These are phyloP conservation scores for Cheilosia vulpina DNA, from an alignment of 2,888 invertebrate genomes.

Conservation along the genomic window DNA sequence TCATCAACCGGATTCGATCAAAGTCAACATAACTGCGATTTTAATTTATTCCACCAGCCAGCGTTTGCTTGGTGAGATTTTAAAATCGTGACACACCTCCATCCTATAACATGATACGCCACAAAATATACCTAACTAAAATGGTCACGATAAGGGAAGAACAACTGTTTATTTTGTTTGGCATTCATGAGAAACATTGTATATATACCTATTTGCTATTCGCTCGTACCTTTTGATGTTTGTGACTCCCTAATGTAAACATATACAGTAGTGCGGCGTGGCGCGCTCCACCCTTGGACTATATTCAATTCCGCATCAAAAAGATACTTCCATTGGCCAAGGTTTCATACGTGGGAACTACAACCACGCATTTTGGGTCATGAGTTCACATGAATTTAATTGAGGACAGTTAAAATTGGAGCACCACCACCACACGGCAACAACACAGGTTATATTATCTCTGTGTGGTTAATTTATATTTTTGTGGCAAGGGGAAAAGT, in stretches of 20 bases:
- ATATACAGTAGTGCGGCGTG: not conserved
- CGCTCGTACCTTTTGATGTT: not conserved
- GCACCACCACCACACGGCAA: not conserved
- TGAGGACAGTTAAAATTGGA: constrained; percentile 30
- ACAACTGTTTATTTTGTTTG: no score
- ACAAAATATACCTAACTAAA: no score
- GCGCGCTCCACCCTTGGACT: constrained; percentile 10
- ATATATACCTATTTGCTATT: not conserved
- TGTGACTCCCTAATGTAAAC: constrained; percentile 19
- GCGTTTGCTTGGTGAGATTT: constrained; percentile 2
- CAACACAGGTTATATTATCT: not conserved
- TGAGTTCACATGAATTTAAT: constrained; percentile 30
- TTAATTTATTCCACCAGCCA: not conserved
- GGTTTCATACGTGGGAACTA: not conserved
- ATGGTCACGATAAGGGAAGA: no score
- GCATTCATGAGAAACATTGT: no score
- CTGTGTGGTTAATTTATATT: constrained; percentile 8
- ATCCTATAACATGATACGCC: not conserved
- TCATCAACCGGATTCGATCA: constrained; percentile 1
- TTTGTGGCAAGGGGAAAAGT: not conserved
- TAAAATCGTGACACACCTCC: constrained; percentile 8
- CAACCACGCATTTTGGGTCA: constrained; percentile 36
- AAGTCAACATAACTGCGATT: constrained; percentile 1
- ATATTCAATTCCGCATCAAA: not conserved
- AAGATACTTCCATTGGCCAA: not conserved